Evolutionary conservation across 2,888 invertebrate genomes (phyloP), one percentile per base, ranked within the genome.

Genomic region (Cephus runcator): DNA sequence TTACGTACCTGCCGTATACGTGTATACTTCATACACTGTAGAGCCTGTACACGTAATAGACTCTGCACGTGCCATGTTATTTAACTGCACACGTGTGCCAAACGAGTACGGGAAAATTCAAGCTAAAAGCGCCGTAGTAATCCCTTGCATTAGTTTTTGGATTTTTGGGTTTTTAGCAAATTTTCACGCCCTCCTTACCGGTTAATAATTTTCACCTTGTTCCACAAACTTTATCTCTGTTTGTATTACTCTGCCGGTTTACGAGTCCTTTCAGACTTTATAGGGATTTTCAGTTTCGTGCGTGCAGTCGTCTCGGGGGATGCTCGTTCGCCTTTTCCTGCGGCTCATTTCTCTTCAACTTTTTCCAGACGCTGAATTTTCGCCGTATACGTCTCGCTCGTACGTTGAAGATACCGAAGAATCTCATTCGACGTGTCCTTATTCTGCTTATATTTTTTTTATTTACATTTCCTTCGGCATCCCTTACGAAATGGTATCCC

Each of bases 61-160:
- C 56, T 23, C 9, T 56, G 9, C 23, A 56, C 23, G 56, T 23
- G 56, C 23, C 71, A 6, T 71, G 71, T 71, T 71, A 71, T 34
- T 71, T 71, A 71, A 71, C 31, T 34, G 23, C 71, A 71, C 71
- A 71, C 31, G 71, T 71, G 71, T 34, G 71, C 34, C 71, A 23
- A 71, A 71, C 15, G 31, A 71, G 71, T 31, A 2, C 31, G 23
- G 9, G 2, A 23, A 23, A 56, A 15, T 40, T 56, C 9, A 56
- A 56, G 23, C 56, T 23, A 23, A 23, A 56, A 56, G 56, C 56
- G 23, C 56, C 56, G 9, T 23, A 23, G 56, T 9, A 9, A 56
- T 56, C 56, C 2, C 23, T 23, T 23, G 23, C 23, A 2, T 56
- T 56, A 23, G 56, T 56, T 56, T 56, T 56, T 2, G 56, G 23